phyloP scores from a whole-genome alignment of 2,113 vertebrate genomes.

The Gymnorhina tibicen region DNA sequence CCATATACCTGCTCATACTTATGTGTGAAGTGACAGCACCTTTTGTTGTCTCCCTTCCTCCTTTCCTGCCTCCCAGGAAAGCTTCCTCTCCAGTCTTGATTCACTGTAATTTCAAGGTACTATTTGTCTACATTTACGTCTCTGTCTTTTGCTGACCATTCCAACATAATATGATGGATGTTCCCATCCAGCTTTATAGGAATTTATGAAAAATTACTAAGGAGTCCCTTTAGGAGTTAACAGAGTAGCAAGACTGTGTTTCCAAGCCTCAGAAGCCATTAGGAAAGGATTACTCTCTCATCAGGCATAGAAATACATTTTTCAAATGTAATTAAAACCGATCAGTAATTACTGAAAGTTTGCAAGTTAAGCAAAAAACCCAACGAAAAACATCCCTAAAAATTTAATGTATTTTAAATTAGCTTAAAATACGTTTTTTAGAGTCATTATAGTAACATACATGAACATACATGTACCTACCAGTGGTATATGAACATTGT shows the following conservation, averaged over 20 bases:
- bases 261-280: not conserved
- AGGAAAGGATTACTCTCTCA: not conserved
- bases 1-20: not conserved
- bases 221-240: not conserved
- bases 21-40: not conserved
- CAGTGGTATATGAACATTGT: not conserved
- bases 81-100: not conserved
- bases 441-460: not conserved
- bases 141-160: not conserved
- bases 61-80: not conserved
- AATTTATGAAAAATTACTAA: not conserved
- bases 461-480: not conserved
- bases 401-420: not conserved
- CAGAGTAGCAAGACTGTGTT: not conserved
- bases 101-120: not conserved
- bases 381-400: not conserved
- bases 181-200: not conserved
- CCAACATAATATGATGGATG: not conserved
- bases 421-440: not conserved
- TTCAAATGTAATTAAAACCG: not conserved
- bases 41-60: not conserved
- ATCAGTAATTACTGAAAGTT: not conserved
- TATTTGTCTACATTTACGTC: accelerated
- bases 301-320: not conserved
- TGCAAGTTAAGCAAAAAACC: not conserved